Percentiles rank a stretch among this genome's conserved stretches.
These are phyloP conservation scores for Meteorus colon DNA, from an alignment of 2,888 invertebrate genomes.

Conservation along the genomic window DNA sequence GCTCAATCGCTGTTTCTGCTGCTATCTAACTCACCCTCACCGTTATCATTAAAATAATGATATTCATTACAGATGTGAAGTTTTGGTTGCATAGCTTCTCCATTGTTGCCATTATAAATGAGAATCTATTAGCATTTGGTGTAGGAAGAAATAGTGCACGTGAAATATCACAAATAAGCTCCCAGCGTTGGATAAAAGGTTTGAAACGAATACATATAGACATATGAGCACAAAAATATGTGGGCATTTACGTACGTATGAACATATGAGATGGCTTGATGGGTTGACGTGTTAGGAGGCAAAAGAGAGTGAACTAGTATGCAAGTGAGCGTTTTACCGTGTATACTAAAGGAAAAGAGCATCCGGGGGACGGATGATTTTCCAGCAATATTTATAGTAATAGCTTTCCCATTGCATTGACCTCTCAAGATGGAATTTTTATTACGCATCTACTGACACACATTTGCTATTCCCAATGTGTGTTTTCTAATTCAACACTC, in stretches of 20 bases:
- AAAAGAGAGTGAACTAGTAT: background rate
- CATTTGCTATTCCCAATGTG: background rate
- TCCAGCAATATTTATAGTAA: background rate
- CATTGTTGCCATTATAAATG: background rate
- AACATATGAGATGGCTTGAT: background rate
- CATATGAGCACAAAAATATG: background rate
- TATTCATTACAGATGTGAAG: background rate
- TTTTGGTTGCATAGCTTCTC: background rate
- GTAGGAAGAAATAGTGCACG: background rate
- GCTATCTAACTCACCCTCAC: background rate
- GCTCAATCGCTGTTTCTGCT: background rate
- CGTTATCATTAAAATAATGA: background rate
- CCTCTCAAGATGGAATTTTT: conserved; percentile 16
- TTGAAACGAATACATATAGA: background rate
- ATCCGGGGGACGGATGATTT: background rate
- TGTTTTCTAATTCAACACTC: background rate
- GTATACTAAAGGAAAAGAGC: background rate
- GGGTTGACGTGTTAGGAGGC: background rate
- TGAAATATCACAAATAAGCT: background rate
- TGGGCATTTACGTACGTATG: background rate
- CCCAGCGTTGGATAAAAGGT: background rate
- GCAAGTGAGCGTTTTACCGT: background rate
- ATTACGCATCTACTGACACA: background rate
- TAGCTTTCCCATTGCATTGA: background rate
- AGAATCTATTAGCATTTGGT: background rate